Conservation (phyloP, 2,888 invertebrate genomes). For the Leuctra nigra region DNA sequence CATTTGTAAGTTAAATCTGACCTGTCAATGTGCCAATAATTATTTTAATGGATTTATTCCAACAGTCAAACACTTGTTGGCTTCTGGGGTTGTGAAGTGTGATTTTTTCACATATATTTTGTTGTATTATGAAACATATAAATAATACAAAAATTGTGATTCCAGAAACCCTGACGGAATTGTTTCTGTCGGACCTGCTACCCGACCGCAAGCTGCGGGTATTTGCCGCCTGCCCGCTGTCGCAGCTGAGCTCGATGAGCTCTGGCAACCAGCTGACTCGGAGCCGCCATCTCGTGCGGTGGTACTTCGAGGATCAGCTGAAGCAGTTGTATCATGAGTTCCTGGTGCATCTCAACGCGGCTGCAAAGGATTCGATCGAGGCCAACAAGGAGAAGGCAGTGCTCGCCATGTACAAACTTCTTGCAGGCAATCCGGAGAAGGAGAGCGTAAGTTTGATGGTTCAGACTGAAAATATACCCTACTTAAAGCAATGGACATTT, state of each 20-base stretch:
- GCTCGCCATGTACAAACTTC: constrained; percentile 62
- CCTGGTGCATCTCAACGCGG: constrained; percentile 61
- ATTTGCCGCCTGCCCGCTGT: constrained; percentile 58
- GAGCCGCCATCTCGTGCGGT: constrained; percentile 60
- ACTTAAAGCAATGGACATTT: too few relatives aligned
- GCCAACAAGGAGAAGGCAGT: constrained; percentile 76
- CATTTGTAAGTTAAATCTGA: too few relatives aligned
- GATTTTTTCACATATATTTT: too few relatives aligned
- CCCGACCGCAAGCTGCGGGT: constrained; percentile 58
- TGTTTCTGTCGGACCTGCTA: constrained; percentile 65
- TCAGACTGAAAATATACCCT: too few relatives aligned
- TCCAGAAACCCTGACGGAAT: constrained; percentile 69
- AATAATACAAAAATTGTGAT: too few relatives aligned
- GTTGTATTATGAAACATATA: too few relatives aligned
- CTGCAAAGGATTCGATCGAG: constrained; percentile 73
- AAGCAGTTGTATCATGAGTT: constrained; percentile 61
- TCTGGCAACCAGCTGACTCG: constrained; percentile 56
- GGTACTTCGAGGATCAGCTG: constrained; percentile 87
- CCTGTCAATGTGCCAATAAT: too few relatives aligned
- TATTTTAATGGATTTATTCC: too few relatives aligned
- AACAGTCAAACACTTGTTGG: too few relatives aligned
- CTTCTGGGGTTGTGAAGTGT: too few relatives aligned
- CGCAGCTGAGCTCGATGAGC: constrained; percentile 49
- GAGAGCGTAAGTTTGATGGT: constrained; percentile 64
- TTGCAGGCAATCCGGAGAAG: constrained; percentile 74